Percentiles rank a stretch among this genome's conserved stretches.
These are phyloP conservation scores for Taeniopygia guttata DNA, from an alignment of 2,797 vertebrate species.

Conservation along the genomic window DNA sequence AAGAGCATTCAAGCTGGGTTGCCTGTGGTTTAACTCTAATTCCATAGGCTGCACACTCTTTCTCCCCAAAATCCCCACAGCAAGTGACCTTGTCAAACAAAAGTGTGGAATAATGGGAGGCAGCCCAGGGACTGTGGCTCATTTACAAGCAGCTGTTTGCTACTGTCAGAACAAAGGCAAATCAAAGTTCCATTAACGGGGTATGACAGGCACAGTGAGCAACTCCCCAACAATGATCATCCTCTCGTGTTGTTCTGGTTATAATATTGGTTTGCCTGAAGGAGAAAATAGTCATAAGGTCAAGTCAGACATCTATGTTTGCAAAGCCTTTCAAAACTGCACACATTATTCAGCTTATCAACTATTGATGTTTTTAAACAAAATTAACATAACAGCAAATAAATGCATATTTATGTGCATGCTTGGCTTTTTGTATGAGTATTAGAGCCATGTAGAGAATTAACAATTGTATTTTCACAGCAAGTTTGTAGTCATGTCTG, in stretches of 20 bases:
- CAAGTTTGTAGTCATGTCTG: neutral
- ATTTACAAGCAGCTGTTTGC: conserved; percentile 95
- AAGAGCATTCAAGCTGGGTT: conserved; percentile 84
- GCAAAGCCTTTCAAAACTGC: conserved; percentile 29
- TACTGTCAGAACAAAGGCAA: conserved; percentile 86
- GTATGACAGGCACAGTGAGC: conserved; percentile 84
- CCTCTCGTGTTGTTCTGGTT: conserved; percentile 52
- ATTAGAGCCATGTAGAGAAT: neutral
- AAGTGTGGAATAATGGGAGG: conserved; percentile 85
- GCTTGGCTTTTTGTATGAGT: neutral
- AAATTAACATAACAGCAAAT: neutral
- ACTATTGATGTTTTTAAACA: neutral
- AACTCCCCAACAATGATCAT: conserved; percentile 72
- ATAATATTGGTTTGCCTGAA: conserved; percentile 54
- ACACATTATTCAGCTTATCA: conserved; percentile 13
- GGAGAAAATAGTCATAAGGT: conserved; percentile 38
- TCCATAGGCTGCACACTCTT: conserved; percentile 81
- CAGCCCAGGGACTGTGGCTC: conserved; percentile 81
- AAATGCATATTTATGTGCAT: neutral
- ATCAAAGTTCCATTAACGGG: conserved; percentile 84
- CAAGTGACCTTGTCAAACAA: conserved; percentile 87
- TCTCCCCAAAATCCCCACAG: conserved; percentile 84
- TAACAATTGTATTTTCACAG: neutral
- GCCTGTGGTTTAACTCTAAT: conserved; percentile 82
- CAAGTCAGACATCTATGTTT: conserved; percentile 37